phyloP scores from a whole-genome alignment of 2,113 vertebrate species.

The Sus scrofa region T2T-Sscrofa CM000816.6:19223001-19223500 shows the following conservation, averaged over 20 bases:
- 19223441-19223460: slow-evolving; percentile 31
- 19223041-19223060: no score
- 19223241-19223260: not conserved
- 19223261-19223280: slow-evolving; percentile 12
- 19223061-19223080: no score
- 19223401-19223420: slow-evolving; percentile 58
- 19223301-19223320: not conserved
- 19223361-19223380: not conserved
- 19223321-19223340: not conserved
- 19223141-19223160: no score
- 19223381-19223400: slow-evolving; percentile 20
- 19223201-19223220: not conserved
- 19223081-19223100: no score
- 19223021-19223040: no score
- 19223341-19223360: not conserved
- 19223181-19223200: no score
- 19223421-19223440: slow-evolving; percentile 28
- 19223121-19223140: no score
- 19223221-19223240: not conserved
- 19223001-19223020: no score
- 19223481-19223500: not conserved
- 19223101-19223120: no score
- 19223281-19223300: not conserved
- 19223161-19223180: no score
- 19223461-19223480: not conserved